Base-by-base conservation (phyloP, 2,113 vertebrate genomes). In the Labeo rohita region DNA sequence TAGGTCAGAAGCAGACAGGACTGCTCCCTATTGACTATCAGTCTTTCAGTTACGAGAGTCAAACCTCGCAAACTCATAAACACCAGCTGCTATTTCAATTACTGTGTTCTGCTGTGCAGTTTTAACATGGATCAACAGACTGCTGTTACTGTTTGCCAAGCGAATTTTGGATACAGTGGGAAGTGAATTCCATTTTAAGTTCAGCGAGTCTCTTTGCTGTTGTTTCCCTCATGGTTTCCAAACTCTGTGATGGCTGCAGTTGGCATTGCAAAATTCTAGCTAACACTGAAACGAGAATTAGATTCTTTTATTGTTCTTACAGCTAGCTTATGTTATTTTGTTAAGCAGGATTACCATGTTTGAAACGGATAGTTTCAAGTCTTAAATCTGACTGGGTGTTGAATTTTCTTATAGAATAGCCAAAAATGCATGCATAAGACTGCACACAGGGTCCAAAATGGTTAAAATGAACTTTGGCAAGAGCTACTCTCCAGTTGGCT, bases 51-150 rank as follows among this genome's bases (percentile, higher is more conserved):
- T 52, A 6, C 28, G 6, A 75, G 13, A 54, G 13, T 63, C 79
- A 80, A 84, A 80, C n/a, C 47, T 84, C 15, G 80, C 75, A 8
- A 49, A 63, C 83, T 88, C 92, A 90, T 90, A 92, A 94, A 93
- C 92, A 92, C 92, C 94, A 94, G 92, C 92, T 93, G 93, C 85
- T 76, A 70, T 93, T 91, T 94, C 92, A 92, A 86, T 92, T 91
- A 91, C 91, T 91, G 79, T 86, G 74, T 91, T 94, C 92, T 92
- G 91, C 89, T 91, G 90, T 84, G 86, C 89, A 82, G 86, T 91
- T 89, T 90, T 90, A 91, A 88, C 93, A 91, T 90, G 89, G 90
- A 91, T 90, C 87, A 76, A 89, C 54, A 72, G 68, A 43, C 70
- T 52, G 45, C 23, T 23, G 63, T 86, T 80, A 54, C 23, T 39